These are phyloP conservation scores for Saturnia pavonia DNA, from an alignment of 2,888 invertebrate genomes.

Conservation along the genomic window DNA sequence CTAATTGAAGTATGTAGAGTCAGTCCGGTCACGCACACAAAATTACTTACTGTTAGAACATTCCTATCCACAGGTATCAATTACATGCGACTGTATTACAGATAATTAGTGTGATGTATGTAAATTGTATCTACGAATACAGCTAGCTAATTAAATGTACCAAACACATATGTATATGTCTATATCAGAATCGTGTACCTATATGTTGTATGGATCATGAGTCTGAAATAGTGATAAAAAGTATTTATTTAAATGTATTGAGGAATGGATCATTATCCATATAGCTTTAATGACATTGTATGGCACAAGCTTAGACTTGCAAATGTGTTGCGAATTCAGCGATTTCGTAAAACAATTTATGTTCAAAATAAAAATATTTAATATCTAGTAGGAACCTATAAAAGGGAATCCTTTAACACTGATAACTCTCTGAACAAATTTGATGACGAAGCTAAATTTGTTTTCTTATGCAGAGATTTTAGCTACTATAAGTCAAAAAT, in stretches of 20 bases:
- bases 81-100: conserved; percentile 1
- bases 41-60: conserved; percentile 15
- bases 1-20: conserved; percentile 1
- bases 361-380: too few relatives aligned
- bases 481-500: background rate
- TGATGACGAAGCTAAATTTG: background rate
- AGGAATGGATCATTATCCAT: background rate
- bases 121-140: background rate
- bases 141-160: background rate
- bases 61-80: conserved; percentile 13
- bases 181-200: background rate
- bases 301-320: too few relatives aligned
- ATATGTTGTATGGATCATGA: background rate
- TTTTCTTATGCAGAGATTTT: background rate
- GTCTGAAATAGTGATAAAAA: background rate
- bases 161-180: background rate
- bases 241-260: background rate
- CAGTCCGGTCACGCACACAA: background rate
- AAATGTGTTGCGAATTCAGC: too few relatives aligned
- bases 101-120: conserved; percentile 3
- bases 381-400: too few relatives aligned
- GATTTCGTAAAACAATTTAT: too few relatives aligned
- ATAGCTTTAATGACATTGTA: too few relatives aligned
- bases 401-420: background rate
- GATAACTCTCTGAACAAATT: background rate